phyloP scores from a whole-genome alignment of 2,797 vertebrate genomes.

The Enteromius viviparus region DNA sequence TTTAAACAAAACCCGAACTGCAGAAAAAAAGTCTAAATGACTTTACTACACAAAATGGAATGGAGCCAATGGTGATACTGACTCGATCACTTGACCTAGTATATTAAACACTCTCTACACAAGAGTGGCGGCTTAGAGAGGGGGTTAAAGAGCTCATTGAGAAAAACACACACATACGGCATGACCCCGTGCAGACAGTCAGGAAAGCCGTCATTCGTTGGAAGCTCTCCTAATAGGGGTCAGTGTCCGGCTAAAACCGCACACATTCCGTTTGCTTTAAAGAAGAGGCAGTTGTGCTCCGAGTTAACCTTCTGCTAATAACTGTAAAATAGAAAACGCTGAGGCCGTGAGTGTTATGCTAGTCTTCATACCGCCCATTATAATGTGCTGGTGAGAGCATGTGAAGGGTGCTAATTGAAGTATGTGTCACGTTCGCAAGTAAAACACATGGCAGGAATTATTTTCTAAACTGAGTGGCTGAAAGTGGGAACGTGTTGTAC shows the following conservation, averaged over 20 bases:
- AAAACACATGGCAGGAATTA: slow-evolving; percentile 55
- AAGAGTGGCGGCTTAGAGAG: slow-evolving; percentile 34
- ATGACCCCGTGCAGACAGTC: slow-evolving; percentile 1
- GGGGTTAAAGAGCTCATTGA: slow-evolving; percentile 44
- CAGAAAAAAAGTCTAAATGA: slow-evolving; percentile 19
- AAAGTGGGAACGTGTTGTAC: slow-evolving; percentile 48
- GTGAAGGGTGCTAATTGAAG: slow-evolving; percentile 61
- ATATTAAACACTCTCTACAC: slow-evolving; percentile 35
- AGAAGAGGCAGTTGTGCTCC: slow-evolving; percentile 49
- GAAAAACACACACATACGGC: slow-evolving; percentile 33
- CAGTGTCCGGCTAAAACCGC: slow-evolving; percentile 52
- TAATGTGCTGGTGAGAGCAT: slow-evolving; percentile 49
- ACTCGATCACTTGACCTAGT: slow-evolving; percentile 49
- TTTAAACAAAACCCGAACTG: slow-evolving; percentile 34
- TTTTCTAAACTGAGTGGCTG: slow-evolving; percentile 56
- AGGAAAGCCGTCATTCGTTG: slow-evolving; percentile 39
- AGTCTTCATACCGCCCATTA: slow-evolving; percentile 55
- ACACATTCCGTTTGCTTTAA: slow-evolving; percentile 58
- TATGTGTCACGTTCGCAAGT: slow-evolving; percentile 54
- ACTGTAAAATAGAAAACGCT: slow-evolving; percentile 57
- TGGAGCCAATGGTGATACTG: not conserved
- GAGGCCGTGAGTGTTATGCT: slow-evolving; percentile 50
- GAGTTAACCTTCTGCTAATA: slow-evolving; percentile 60
- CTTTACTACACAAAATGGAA: slow-evolving; percentile 41
- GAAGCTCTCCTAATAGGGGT: slow-evolving; percentile 49